A percentile compares a stretch with the other conserved stretches of the same genome.
phyloP scores from a whole-genome alignment of 2,888 invertebrate species.

The Nemoura dubitans region DNA sequence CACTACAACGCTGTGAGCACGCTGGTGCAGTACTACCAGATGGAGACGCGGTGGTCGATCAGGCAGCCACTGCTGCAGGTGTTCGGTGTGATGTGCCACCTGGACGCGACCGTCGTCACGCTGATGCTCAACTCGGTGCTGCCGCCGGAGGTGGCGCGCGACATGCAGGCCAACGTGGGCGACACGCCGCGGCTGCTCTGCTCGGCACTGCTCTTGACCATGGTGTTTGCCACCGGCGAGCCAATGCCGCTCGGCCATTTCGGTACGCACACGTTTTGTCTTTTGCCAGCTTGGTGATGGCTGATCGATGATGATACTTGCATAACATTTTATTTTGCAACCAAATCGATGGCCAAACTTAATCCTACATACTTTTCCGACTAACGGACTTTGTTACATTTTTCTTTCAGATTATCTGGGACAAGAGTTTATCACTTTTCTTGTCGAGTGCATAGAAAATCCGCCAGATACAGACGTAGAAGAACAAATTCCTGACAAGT shows the following conservation, averaged over 20 bases:
- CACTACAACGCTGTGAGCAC: constrained; percentile 85
- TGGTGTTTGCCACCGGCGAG: constrained; percentile 91
- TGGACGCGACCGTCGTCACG: constrained; percentile 82
- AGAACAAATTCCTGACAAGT: constrained; percentile 85
- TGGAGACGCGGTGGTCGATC: constrained; percentile 91
- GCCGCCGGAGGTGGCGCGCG: constrained; percentile 88
- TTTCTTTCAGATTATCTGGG: constrained; percentile 81
- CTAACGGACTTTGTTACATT: no score
- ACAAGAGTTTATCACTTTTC: constrained; percentile 79
- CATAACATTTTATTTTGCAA: no score
- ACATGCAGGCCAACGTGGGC: constrained; percentile 81
- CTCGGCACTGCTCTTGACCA: constrained; percentile 83
- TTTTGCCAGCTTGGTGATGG: no score
- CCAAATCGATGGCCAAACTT: no score
- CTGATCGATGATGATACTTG: no score
- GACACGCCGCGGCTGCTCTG: constrained; percentile 83
- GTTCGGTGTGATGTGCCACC: constrained; percentile 86
- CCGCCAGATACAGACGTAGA: constrained; percentile 83
- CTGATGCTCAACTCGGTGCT: constrained; percentile 88
- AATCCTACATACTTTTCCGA: no score
- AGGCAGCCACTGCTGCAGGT: constrained; percentile 83
- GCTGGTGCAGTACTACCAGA: constrained; percentile 93
- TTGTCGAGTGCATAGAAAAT: constrained; percentile 83
- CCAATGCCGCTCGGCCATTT: constrained; percentile 88
- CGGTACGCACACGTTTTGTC: constrained; percentile 65